Conservation (phyloP, 2,113 vertebrate genomes). For the Sinosuthora webbiana region DNA sequence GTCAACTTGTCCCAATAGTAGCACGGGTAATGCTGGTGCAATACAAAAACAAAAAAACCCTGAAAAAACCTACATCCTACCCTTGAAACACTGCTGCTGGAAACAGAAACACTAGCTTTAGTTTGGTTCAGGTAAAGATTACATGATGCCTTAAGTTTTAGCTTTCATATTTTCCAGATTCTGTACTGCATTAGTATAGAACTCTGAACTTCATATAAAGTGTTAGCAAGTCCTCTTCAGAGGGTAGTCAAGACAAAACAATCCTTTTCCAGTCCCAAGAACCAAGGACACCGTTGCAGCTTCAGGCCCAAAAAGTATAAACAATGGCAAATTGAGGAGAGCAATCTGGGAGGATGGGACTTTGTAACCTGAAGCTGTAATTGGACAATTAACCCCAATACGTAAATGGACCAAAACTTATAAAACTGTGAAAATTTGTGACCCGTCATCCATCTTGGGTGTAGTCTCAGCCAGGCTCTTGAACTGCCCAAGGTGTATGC, state of each 20-base stretch:
- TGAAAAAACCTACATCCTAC: background rate
- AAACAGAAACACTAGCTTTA: background rate
- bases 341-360: background rate
- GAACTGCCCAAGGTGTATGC: background rate
- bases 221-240: background rate
- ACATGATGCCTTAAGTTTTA: background rate
- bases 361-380: background rate
- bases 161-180: background rate
- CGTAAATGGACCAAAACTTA: background rate
- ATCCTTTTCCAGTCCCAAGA: background rate
- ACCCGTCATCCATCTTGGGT: background rate
- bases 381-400: background rate
- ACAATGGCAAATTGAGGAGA: background rate
- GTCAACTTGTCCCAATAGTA: constrained; percentile 33
- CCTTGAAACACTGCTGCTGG: background rate
- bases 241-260: background rate
- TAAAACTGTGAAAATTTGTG: background rate
- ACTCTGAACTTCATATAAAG: background rate
- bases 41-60: constrained; percentile 12
- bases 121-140: background rate
- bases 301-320: background rate
- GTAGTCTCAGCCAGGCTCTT: background rate
- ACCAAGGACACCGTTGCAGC: background rate
- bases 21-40: background rate
- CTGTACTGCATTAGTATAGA: background rate